Evolutionary conservation across 1,140 invertebrate species (phyloP).

Genomic region (Littorina saxatilis): DNA sequence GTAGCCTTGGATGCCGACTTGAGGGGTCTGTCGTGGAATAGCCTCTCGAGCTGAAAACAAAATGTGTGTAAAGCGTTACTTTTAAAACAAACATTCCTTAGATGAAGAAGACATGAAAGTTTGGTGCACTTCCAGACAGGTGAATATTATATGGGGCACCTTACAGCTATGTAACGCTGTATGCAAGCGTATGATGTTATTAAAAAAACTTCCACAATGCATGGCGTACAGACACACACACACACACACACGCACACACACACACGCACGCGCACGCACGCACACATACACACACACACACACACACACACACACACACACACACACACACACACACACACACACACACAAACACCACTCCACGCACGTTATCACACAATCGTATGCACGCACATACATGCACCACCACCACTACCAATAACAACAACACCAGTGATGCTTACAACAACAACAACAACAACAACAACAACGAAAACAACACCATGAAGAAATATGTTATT

Average conservation of each 20-base stretch:
- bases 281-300: conserved; percentile 33
- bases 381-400: too few species aligned
- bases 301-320: conserved; percentile 7
- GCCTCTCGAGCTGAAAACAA: conserved; percentile 53
- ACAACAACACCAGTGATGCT: too few species aligned
- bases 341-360: too few species aligned
- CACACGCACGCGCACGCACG: neutral
- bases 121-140: too few species aligned
- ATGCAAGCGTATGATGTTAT: neutral
- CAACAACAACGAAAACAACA: too few species aligned
- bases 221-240: too few species aligned
- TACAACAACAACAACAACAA: too few species aligned
- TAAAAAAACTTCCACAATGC: neutral
- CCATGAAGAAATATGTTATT: too few species aligned
- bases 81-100: neutral
- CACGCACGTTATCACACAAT: too few species aligned
- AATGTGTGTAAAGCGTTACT: too few species aligned
- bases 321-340: conserved; percentile 29
- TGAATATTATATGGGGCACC: neutral
- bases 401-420: too few species aligned
- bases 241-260: neutral
- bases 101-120: neutral
- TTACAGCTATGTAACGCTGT: too few species aligned
- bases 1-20: conserved; percentile 66
- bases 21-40: conserved; percentile 64